These are phyloP conservation scores for Agapornis canus DNA, from an alignment of 2,797 vertebrate species.

Conservation along the genomic window DNA sequence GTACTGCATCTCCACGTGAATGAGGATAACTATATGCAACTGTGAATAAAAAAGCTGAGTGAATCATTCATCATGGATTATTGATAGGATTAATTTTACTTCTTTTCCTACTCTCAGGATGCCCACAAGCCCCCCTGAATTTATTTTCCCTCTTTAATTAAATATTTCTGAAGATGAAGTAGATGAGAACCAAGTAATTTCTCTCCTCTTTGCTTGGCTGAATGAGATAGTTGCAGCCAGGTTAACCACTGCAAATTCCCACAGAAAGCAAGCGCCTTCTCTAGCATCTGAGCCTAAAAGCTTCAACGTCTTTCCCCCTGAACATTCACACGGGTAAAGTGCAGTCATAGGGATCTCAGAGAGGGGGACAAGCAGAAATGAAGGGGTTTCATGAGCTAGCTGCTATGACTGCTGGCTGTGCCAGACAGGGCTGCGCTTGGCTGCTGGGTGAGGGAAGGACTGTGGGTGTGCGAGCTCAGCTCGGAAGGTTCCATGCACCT, in stretches of 20 bases:
- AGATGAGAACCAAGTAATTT: background rate
- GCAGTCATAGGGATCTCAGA: background rate
- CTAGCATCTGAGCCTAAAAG: background rate
- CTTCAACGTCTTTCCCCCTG: background rate
- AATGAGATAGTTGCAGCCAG: background rate
- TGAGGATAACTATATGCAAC: background rate
- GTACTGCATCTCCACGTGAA: background rate
- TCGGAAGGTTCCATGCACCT: rapidly evolving
- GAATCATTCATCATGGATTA: conserved; percentile 47
- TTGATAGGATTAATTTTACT: conserved; percentile 41
- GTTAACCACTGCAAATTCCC: background rate
- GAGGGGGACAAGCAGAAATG: background rate
- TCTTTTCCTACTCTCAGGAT: conserved; percentile 25
- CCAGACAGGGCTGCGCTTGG: background rate
- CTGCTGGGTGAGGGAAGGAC: background rate
- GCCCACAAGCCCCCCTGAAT: background rate
- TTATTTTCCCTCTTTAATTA: background rate
- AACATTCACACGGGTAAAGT: rapidly evolving
- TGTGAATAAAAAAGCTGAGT: conserved; percentile 28
- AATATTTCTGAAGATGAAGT: background rate
- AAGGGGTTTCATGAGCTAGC: background rate
- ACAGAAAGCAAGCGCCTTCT: background rate
- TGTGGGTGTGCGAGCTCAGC: rapidly evolving
- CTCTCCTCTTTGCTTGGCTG: background rate
- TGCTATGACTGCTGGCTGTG: background rate